Percentiles rank a stretch among this genome's conserved stretches.
These are phyloP conservation scores for Hucho hucho DNA, from an alignment of 2,113 vertebrate genomes.

Conservation along the genomic window DNA sequence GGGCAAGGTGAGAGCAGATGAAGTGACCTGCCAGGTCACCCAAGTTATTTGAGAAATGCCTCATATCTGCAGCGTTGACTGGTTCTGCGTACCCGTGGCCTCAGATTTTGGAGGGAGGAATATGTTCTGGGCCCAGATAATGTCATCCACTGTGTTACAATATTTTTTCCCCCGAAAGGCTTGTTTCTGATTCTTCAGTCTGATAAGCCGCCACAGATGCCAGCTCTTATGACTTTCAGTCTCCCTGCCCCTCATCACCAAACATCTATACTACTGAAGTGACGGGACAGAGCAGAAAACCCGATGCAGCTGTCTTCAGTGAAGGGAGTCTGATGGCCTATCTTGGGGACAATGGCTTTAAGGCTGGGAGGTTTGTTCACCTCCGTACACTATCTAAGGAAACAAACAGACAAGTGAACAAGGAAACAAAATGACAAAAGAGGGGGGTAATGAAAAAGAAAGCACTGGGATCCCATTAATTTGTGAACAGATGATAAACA, in stretches of 20 bases:
- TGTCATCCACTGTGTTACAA: slow-evolving; percentile 34
- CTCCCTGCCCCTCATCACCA: not conserved
- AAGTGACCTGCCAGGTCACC: not conserved
- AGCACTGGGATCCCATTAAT: not conserved
- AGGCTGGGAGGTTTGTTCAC: slow-evolving; percentile 19
- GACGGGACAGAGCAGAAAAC: not conserved
- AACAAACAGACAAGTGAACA: slow-evolving; percentile 13
- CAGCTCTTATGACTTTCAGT: slow-evolving; percentile 13
- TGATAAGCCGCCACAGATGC: slow-evolving; percentile 41
- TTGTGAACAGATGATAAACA: not conserved
- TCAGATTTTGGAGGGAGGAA: slow-evolving; percentile 15
- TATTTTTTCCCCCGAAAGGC: slow-evolving; percentile 11
- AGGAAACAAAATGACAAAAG: not conserved
- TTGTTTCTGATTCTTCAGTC: slow-evolving; percentile 28
- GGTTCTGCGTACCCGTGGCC: slow-evolving; percentile 15
- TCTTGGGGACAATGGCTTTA: slow-evolving; percentile 28
- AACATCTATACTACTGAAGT: slow-evolving; percentile 18
- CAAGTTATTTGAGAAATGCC: not conserved
- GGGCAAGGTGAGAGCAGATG: not conserved
- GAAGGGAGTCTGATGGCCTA: slow-evolving; percentile 24
- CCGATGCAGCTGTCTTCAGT: slow-evolving; percentile 6
- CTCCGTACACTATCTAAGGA: slow-evolving; percentile 15
- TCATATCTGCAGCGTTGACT: not conserved
- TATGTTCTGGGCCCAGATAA: slow-evolving; percentile 36
- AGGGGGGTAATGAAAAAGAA: not conserved